phyloP scores from a whole-genome alignment of 2,113 vertebrate species.

The Talpa occidentalis region DNA sequence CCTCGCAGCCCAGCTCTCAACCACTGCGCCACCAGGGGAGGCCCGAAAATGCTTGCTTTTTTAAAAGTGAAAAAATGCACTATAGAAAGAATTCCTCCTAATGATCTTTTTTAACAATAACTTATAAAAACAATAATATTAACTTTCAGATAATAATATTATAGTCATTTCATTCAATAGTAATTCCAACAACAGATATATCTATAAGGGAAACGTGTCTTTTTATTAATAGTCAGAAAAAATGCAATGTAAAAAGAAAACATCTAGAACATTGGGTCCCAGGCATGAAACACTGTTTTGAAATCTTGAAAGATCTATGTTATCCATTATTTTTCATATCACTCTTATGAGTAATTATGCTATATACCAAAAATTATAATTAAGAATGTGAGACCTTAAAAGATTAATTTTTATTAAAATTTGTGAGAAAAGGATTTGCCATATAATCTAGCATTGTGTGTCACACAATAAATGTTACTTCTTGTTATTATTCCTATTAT shows the following conservation, averaged over 20 bases:
- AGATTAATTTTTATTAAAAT: neutral
- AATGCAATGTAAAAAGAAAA: neutral
- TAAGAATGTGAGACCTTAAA: too few relatives aligned
- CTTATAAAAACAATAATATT: neutral
- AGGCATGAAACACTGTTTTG: neutral
- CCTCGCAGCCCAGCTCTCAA: too few relatives aligned
- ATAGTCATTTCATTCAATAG: neutral
- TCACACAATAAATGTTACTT: too few relatives aligned
- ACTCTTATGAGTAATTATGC: neutral
- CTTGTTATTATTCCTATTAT: too few relatives aligned
- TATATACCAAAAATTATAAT: neutral
- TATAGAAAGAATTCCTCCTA: neutral
- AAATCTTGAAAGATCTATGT: neutral
- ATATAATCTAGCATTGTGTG: too few relatives aligned
- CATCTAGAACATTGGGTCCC: neutral
- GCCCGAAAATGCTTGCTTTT: neutral
- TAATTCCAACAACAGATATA: neutral
- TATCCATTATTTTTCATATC: neutral
- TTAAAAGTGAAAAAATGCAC: neutral
- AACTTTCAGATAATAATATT: neutral
- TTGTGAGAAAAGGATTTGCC: too few relatives aligned
- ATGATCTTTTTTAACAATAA: neutral
- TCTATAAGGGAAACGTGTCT: neutral
- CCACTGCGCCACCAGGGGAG: too few relatives aligned
- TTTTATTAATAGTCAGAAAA: neutral